Conservation (phyloP, 1,140 invertebrate genomes). For the Rhyzopertha dominica region DNA sequence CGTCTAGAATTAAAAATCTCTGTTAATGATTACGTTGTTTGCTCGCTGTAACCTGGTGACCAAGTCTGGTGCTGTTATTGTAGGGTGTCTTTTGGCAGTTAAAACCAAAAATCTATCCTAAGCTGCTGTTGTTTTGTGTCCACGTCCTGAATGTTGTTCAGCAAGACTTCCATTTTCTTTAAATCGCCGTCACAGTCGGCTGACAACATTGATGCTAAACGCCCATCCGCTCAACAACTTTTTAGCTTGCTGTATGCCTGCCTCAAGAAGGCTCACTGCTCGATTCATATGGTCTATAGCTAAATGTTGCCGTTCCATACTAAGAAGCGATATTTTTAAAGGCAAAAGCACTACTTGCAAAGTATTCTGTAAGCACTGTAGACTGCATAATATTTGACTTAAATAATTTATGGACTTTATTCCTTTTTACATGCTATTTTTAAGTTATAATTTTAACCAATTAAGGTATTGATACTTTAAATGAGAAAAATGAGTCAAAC, state of each 20-base stretch:
- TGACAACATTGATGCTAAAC: constrained; percentile 5
- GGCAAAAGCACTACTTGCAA: too few species aligned
- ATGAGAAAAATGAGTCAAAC: too few species aligned
- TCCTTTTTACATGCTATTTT: too few species aligned
- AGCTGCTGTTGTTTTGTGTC: constrained; percentile 2
- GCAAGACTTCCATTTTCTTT: constrained; percentile 7
- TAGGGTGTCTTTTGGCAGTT: constrained; percentile 5
- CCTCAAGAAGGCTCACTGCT: constrained; percentile 5
- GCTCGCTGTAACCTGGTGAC: constrained; percentile 6
- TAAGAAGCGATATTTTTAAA: constrained; percentile 8
- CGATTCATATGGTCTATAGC: constrained; percentile 3
- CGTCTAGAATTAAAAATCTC: not conserved
- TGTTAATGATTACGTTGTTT: constrained; percentile 4
- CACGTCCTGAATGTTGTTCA: constrained; percentile 9
- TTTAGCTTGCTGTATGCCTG: not conserved
- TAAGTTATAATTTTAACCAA: too few species aligned
- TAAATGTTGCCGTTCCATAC: constrained; percentile 5
- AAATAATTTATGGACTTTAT: too few species aligned
- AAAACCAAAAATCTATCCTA: constrained; percentile 9
- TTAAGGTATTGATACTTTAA: too few species aligned
- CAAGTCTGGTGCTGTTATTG: constrained; percentile 9
- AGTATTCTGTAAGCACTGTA: too few species aligned
- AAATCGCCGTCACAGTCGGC: constrained; percentile 5
- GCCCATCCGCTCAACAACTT: constrained; percentile 3
- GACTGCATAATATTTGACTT: too few species aligned